Evolutionary conservation across 1,140 invertebrate species (phyloP).

Genomic region (Macrobrachium rosenbergii): DNA sequence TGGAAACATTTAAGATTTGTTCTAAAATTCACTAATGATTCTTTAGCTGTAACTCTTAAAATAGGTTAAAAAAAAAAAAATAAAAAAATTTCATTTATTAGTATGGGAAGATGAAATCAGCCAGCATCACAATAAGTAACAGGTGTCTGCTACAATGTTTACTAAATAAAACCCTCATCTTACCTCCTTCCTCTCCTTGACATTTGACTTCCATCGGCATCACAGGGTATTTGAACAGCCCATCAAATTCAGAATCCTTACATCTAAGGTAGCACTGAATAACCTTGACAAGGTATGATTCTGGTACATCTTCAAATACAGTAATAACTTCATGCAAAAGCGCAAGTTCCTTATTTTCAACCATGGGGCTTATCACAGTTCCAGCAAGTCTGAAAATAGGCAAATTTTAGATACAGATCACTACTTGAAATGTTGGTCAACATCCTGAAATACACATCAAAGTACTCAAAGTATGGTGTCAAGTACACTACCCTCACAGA

Average conservation of each 20-base stretch:
- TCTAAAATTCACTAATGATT: too few species aligned
- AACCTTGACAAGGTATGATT: constrained; percentile 24
- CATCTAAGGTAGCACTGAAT: constrained; percentile 25
- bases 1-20: too few species aligned
- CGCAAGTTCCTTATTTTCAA: constrained; percentile 13
- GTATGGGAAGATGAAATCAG: not conserved
- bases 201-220: constrained; percentile 20
- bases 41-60: too few species aligned
- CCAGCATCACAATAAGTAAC: not conserved
- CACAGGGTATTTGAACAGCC: constrained; percentile 5
- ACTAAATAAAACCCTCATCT: not conserved
- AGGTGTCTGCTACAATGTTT: not conserved
- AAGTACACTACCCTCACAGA: too few species aligned
- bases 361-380: not conserved
- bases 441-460: too few species aligned
- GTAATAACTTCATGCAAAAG: constrained; percentile 34
- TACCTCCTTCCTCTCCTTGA: constrained; percentile 34
- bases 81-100: too few species aligned
- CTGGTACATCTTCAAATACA: constrained; percentile 28
- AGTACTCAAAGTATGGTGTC: too few species aligned
- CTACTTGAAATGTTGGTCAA: too few species aligned
- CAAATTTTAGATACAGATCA: not conserved
- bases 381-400: constrained; percentile 18
- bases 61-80: not conserved
- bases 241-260: constrained; percentile 28